Conservation (phyloP, 2,113 vertebrate species). For the Lycaon pictus region DNA sequence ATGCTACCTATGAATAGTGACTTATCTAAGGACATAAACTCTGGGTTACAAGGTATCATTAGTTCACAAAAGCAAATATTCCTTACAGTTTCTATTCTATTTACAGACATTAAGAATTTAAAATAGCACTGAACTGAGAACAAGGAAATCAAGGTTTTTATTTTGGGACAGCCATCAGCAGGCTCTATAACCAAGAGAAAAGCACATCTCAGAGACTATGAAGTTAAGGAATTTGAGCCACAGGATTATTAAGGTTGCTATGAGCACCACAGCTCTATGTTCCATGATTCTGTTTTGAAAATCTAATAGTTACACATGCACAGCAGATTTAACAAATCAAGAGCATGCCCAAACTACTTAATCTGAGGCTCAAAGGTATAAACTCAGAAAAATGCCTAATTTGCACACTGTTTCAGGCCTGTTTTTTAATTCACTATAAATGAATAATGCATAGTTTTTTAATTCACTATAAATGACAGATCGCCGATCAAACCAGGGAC, state of each 20-base stretch:
- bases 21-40: background rate
- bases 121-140: background rate
- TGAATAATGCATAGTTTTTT: background rate
- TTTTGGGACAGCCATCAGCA: background rate
- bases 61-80: background rate
- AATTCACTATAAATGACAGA: background rate
- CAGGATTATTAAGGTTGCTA: accelerated
- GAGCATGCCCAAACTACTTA: background rate
- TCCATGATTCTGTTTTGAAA: background rate
- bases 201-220: accelerated
- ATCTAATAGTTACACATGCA: background rate
- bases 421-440: background rate
- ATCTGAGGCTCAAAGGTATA: background rate
- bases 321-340: background rate
- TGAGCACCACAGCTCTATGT: too few species aligned
- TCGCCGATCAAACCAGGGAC: background rate
- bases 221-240: background rate
- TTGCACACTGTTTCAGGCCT: background rate
- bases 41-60: background rate
- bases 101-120: background rate
- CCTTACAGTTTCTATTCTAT: background rate
- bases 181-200: background rate
- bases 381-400: background rate
- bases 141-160: background rate
- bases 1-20: background rate